Evolutionary conservation across 1,140 invertebrate species (phyloP), one percentile per base, ranked within the genome.

Genomic region (Trypoxylus dichotomus): DNA sequence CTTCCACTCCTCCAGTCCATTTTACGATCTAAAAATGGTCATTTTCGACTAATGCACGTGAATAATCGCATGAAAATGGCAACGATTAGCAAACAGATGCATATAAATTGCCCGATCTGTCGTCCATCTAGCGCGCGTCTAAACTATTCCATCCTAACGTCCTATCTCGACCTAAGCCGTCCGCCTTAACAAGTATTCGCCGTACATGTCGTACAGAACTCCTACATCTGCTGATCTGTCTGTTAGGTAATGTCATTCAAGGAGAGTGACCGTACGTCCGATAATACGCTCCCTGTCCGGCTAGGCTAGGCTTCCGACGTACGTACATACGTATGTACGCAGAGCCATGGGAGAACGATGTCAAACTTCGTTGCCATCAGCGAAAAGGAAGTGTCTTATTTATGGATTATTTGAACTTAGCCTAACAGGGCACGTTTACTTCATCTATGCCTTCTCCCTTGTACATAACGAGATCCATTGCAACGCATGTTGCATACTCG

Each of bases 341-440:
- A 21, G 21, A 24, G 24, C 21, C 21, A 68, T 29, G 11, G 60
- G 47, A 68, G 24, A 68, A 74, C 27, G 72, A 74, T 74, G 72
- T 74, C 29, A 74, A 71, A 27, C 19, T 71, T 15, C 29, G 68
- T 27, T 42, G 29, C 37, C 11, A 42, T 74, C 54, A 77, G 77
- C 37, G 75, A 74, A 63, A 80, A 80, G 80, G 76, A 80, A 80
- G 79, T 76, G 76, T 19, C 54, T 77, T 77, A 79, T 81, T 81
- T 81, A 81, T 81, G 79, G 73, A 79, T 76, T 78, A 80, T 78
- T 79, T 78, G 80, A 81, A 80, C 80, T 80, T 79, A 72, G 79
- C 60, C 75, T 77, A 78, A 78, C 76, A 79, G 60, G 78, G 63
- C 78, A 71, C 73, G 43, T 76, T 74, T 75, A 74, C 72, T 41